Evolutionary conservation across 2,113 vertebrate species (phyloP).

Genomic region (Condylura cristata): DNA sequence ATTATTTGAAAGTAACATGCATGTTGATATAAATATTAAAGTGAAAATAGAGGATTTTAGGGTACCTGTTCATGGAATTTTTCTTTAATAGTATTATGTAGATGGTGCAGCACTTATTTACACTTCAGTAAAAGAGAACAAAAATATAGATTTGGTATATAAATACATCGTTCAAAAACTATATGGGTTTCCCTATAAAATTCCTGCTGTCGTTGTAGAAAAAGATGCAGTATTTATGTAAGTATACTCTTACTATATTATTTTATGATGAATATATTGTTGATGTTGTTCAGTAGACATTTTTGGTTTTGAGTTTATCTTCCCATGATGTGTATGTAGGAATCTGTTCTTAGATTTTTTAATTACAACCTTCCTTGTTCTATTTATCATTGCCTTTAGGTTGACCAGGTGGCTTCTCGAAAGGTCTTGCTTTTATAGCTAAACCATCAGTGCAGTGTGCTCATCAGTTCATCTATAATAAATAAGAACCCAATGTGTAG

Average conservation of each 20-base stretch:
- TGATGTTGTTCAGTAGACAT: not conserved
- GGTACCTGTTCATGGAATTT: constrained; percentile 11
- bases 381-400: not conserved
- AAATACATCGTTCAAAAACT: constrained; percentile 99
- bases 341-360: not conserved
- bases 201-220: constrained; percentile 96
- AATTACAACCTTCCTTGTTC: not conserved
- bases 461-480: not conserved
- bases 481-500: not conserved
- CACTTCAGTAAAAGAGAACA: constrained; percentile 99
- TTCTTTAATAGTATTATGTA: constrained; percentile 90
- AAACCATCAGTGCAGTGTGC: not conserved
- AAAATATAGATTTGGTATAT: constrained; percentile 98
- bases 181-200: constrained; percentile 96
- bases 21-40: not conserved
- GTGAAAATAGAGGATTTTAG: not conserved
- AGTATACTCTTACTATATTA: constrained; percentile 71
- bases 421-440: not conserved
- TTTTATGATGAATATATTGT: not conserved
- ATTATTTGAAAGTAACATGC: not conserved
- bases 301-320: not conserved
- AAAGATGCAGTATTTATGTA: constrained; percentile 99
- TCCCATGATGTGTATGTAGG: not conserved
- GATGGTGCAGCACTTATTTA: constrained; percentile 98
- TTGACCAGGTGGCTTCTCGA: not conserved